Conservation (phyloP, 64 coral and sea anemone species). For the Stichodactyla helianthus region DNA sequence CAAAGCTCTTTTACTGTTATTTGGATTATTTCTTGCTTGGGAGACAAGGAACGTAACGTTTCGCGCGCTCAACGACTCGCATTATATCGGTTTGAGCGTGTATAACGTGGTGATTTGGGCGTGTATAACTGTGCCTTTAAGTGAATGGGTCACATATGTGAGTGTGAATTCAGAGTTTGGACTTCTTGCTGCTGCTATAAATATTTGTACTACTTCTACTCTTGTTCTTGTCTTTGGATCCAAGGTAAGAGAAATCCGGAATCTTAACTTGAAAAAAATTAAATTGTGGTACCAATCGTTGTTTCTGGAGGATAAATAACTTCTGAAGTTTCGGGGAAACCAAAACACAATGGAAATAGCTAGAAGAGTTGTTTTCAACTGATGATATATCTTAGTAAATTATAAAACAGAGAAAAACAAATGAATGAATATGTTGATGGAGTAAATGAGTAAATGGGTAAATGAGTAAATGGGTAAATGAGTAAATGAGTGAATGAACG, state of each 20-base stretch:
- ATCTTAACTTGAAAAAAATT: neutral
- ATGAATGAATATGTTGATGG: too few relatives aligned
- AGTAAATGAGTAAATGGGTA: too few relatives aligned
- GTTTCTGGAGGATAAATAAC: neutral
- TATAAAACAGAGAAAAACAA: too few relatives aligned
- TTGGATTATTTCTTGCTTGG: conserved; percentile 64
- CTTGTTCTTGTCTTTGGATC: conserved; percentile 40
- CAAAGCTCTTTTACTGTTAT: conserved; percentile 42
- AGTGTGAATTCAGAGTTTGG: conserved; percentile 25
- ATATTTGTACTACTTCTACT: conserved; percentile 47
- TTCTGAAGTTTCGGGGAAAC: neutral
- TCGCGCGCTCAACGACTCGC: conserved; percentile 46
- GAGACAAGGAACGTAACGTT: conserved; percentile 61
- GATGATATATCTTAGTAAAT: too few relatives aligned
- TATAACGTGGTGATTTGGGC: conserved; percentile 53
- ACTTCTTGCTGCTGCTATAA: conserved; percentile 35
- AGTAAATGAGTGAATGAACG: too few relatives aligned
- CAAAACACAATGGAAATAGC: too few relatives aligned
- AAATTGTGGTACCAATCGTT: neutral
- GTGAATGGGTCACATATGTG: conserved; percentile 5
- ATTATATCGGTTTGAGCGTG: conserved; percentile 52
- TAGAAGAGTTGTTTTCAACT: too few relatives aligned
- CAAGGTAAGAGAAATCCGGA: conserved; percentile 30
- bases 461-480: too few relatives aligned
- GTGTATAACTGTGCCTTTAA: conserved; percentile 21